A percentile compares a stretch with the other conserved stretches of the same genome.
Conservation (phyloP, 92 coral and sea anemone genomes). For the Porites rus region DNA sequence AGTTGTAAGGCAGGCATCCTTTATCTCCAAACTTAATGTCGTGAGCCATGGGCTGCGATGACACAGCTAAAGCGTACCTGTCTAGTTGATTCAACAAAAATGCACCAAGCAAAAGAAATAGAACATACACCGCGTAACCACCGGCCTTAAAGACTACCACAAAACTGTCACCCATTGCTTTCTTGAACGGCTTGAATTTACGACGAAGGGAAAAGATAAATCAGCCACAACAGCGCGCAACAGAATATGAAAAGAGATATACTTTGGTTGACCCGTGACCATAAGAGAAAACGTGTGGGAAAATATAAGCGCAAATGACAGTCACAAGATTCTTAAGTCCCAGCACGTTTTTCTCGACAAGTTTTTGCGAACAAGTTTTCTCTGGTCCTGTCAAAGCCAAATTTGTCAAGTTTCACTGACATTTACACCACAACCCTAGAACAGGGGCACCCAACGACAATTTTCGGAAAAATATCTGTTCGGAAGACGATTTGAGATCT, state of each 20-base stretch:
- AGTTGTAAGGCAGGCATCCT: slow-evolving; percentile 87
- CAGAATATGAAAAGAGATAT: background rate
- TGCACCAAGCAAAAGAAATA: slow-evolving; percentile 76
- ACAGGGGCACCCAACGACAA: too few relatives aligned
- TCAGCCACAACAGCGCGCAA: background rate
- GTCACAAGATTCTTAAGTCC: too few relatives aligned
- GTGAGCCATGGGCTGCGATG: slow-evolving; percentile 97
- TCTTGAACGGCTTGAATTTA: background rate
- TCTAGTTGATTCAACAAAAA: slow-evolving; percentile 94
- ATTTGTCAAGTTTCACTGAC: too few relatives aligned
- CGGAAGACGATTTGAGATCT: too few relatives aligned
- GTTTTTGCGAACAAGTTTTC: too few relatives aligned
- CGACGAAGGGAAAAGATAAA: background rate
- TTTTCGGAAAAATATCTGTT: too few relatives aligned
- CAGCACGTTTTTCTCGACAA: too few relatives aligned
- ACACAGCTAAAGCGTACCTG: slow-evolving; percentile 88
- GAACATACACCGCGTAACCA: slow-evolving; percentile 84
- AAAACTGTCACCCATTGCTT: slow-evolving; percentile 75
- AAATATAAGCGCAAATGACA: too few relatives aligned
- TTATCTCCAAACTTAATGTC: slow-evolving; percentile 96
- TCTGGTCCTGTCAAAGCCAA: too few relatives aligned
- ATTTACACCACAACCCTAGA: too few relatives aligned
- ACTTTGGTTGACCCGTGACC: too few relatives aligned
- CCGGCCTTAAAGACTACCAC: slow-evolving; percentile 79
- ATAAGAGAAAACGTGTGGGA: too few relatives aligned